Conservation (phyloP, 2,888 invertebrate genomes). For the Abrostola triplasia region DNA sequence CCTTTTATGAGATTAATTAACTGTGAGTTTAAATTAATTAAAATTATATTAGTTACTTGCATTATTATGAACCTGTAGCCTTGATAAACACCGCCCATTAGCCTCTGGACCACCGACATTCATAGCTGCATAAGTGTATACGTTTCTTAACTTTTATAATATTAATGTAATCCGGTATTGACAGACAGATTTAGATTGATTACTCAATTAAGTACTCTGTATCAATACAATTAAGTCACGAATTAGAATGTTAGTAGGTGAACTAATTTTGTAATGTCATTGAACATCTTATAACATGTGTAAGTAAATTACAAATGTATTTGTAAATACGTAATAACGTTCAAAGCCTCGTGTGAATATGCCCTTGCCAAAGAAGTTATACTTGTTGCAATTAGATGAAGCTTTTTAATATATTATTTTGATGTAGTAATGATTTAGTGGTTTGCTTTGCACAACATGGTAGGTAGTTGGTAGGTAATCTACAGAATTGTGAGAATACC, state of each 20-base stretch:
- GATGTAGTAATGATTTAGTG: too few species aligned
- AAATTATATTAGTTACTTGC: too few species aligned
- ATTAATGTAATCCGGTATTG: conserved; percentile 30
- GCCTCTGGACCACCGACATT: too few species aligned
- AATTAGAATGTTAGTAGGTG: conserved; percentile 61
- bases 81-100: too few species aligned
- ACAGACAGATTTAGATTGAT: conserved; percentile 59
- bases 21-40: too few species aligned
- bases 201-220: conserved; percentile 61
- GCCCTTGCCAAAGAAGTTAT: conserved; percentile 1
- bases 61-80: too few species aligned
- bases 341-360: conserved; percentile 7
- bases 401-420: too few species aligned
- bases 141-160: conserved; percentile 11
- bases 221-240: conserved; percentile 65
- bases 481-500: too few species aligned
- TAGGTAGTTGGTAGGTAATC: too few species aligned
- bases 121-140: not conserved
- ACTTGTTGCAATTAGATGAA: not conserved
- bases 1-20: too few species aligned
- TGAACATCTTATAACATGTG: conserved; percentile 42
- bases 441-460: too few species aligned
- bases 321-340: not conserved
- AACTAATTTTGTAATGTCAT: conserved; percentile 48
- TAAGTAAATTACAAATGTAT: conserved; percentile 4